Base-by-base conservation (phyloP, 2,888 invertebrate genomes). In the Andricus quercusramuli region DNA sequence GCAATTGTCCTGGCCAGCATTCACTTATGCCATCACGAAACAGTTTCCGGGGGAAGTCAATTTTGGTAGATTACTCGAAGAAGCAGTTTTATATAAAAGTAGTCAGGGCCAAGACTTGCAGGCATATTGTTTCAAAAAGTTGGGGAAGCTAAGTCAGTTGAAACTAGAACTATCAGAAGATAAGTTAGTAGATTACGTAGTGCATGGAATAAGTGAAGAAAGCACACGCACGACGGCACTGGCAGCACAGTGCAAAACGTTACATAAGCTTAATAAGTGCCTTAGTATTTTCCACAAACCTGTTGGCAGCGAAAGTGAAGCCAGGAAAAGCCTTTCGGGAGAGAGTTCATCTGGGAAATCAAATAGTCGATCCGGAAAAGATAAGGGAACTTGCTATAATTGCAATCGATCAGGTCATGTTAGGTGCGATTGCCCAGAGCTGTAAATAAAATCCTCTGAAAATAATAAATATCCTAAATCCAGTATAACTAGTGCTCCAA, bases 11-110 rank as follows among this genome's bases (percentile, higher is more conserved):
- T 85, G 82, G 85, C 59, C 77, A 11, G 82, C 29, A 59, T 86
- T 86, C 65, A 70, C 79, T 20, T 17, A 37, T 1, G 77, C 81
- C 13, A 59, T 85, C 22, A 64, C 68, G 13, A 70, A 66, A 47
- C 82, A 85, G 59, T 85, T 85, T 62, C 82, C 83, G 13, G 82
- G 78, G 4, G 84, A 84, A 51, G 77, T 74, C 32, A 83, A 78
- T 78, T 84, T 83, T 51, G 83, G 83, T 0, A 80, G 44, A 67
- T 67, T 85, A 5, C 44, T 83, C 3, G 79, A 83, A 25, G 70
- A 65, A 1, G 84, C 81, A 6, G 80, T 64, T 15, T 17, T 51
- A 11, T 80, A 77, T 70, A 79, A 78, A 65, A 85, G 83, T 56
- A 56, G 20, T 2, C 80, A 80, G 0, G 82, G 83, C 22, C 80